Evolutionary conservation across 2,113 vertebrate species (phyloP), one percentile per base, ranked within the genome.

Genomic region (Caranx ignobilis): DNA sequence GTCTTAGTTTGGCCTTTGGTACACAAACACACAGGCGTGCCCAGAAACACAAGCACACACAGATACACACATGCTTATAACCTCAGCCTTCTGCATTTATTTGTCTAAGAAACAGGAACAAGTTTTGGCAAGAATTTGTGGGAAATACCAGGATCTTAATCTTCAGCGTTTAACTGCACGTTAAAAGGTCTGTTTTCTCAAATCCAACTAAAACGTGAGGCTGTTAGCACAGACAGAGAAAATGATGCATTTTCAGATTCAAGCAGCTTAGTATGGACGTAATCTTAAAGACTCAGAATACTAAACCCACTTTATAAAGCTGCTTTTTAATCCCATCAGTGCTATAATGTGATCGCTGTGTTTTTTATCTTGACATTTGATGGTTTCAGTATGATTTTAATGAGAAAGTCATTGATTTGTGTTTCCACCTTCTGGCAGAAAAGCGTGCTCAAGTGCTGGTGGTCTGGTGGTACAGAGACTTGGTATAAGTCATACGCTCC

Each of bases 281-380:
- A 11, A 52, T 76, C 62, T 81, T 66, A 35, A 60, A 64, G 71
- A 64, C 34, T 54, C 64, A 56, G 4, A 13, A 15, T 31, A 12
- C 43, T 77, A 66, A 78, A 48, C 13, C 64, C n/a, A 69, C 55
- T 62, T 70, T 26, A 76, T 72, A 52, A 63, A 68, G 74, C 62
- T 43, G 57, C 39, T 59, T 81, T 73, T 34, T n/a, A n/a, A 72
- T 59, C 56, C 54, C 19, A 41, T 48, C 43, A 41, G 50, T 39
- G 13, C 16, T 21, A 48, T 31, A n/a, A 31, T 31, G 7, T 69
- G 47, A 71, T 26, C 73, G 34, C 7, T 32, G n/a, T 37, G 43
- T 12, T n/a, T 35, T 43, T 67, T 64, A 72, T 55, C 50, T 65
- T 39, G 2, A 66, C 32, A 47, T 26, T 1, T 12, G 34, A 37